Conservation (phyloP, 64 coral and sea anemone genomes). For the Montipora sp. region DNA sequence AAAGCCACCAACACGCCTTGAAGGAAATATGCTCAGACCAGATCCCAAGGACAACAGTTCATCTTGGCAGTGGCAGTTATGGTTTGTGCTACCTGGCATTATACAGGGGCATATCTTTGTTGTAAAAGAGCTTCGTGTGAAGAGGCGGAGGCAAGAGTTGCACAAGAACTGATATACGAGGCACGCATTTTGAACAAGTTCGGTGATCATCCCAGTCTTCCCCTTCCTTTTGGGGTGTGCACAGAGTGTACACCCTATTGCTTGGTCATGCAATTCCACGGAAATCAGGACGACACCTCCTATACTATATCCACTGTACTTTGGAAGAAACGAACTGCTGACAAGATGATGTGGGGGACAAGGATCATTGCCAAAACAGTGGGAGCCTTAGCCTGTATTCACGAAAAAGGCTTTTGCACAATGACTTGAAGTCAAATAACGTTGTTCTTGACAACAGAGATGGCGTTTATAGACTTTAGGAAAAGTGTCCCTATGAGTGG, state of each 20-base stretch:
- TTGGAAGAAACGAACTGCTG: not conserved
- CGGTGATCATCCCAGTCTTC: slow-evolving; percentile 59
- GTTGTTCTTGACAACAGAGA: slow-evolving; percentile 36
- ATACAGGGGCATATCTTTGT: not conserved
- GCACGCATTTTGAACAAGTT: slow-evolving; percentile 31
- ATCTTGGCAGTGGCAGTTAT: no score
- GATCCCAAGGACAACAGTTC: no score
- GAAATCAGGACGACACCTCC: not conserved
- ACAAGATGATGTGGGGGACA: not conserved
- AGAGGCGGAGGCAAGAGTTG: not conserved
- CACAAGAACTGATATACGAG: slow-evolving; percentile 43
- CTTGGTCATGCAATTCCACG: slow-evolving; percentile 37
- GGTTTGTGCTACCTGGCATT: no score
- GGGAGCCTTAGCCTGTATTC: not conserved
- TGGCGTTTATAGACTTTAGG: slow-evolving; percentile 33
- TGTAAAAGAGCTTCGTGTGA: slow-evolving; percentile 21
- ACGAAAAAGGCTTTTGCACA: slow-evolving; percentile 17
- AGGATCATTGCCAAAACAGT: not conserved
- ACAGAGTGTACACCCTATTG: not conserved
- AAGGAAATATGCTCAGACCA: not conserved
- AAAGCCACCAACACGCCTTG: not conserved
- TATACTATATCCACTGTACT: not conserved
- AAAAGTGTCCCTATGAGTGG: slow-evolving; percentile 37
- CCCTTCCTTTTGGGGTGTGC: slow-evolving; percentile 26
- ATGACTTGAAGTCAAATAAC: slow-evolving; percentile 43